These are phyloP conservation scores for Apodemia mormo DNA, from an alignment of 2,888 invertebrate genomes.

Conservation along the genomic window DNA sequence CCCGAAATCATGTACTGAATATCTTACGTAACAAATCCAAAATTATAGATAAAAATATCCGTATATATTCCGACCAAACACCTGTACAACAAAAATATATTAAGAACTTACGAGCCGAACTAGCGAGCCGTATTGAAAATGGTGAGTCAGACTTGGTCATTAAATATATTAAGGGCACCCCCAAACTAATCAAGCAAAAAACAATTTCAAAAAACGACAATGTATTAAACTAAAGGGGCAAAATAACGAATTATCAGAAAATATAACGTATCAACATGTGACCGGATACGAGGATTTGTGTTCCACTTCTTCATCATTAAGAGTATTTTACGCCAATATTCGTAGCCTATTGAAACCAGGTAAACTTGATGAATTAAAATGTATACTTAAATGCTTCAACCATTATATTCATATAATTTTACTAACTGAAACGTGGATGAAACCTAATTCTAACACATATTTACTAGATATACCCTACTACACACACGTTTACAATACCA, in stretches of 20 bases:
- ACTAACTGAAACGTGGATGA: slow-evolving; percentile 38
- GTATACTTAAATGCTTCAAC: not conserved
- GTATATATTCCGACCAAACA: slow-evolving; percentile 13
- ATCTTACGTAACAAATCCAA: not conserved
- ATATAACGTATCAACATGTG: slow-evolving; percentile 6
- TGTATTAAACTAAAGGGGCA: no score
- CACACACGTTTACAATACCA: slow-evolving; percentile 37
- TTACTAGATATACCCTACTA: slow-evolving; percentile 29
- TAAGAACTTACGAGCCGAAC: slow-evolving; percentile 8
- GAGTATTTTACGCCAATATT: slow-evolving; percentile 15
- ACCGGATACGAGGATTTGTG: not conserved
- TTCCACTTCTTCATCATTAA: not conserved
- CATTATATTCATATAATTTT: slow-evolving; percentile 28
- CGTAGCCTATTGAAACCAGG: slow-evolving; percentile 21
- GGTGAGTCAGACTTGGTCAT: slow-evolving; percentile 15
- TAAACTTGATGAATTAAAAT: no score
- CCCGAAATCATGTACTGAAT: no score
- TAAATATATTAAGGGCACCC: slow-evolving; percentile 11
- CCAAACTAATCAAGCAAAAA: not conserved
- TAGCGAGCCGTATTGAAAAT: slow-evolving; percentile 3
- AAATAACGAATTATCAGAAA: no score
- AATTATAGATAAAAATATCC: not conserved
- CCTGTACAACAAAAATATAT: not conserved
- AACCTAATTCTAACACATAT: slow-evolving; percentile 28
- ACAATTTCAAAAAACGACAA: no score